These are phyloP conservation scores for Solenodon paradoxus DNA, from an alignment of 2,113 vertebrate genomes.

Conservation along the genomic window DNA sequence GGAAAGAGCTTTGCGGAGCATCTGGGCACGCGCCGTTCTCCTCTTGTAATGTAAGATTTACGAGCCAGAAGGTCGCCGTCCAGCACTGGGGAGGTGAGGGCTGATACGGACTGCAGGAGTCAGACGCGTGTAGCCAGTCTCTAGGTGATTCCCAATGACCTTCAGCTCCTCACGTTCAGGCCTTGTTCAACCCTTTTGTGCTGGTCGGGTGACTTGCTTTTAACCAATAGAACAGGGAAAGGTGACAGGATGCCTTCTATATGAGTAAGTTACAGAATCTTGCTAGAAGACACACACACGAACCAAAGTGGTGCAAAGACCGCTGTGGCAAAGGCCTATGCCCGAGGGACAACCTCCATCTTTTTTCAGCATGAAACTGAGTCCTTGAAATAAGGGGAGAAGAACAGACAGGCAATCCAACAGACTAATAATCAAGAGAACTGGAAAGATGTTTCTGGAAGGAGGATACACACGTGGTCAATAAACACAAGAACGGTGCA, in stretches of 20 bases:
- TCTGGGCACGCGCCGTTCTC: too few relatives aligned
- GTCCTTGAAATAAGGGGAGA: neutral
- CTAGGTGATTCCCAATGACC: neutral
- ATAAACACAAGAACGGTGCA: neutral
- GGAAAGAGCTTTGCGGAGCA: too few relatives aligned
- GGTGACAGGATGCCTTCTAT: neutral
- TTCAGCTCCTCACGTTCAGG: neutral
- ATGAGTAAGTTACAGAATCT: neutral
- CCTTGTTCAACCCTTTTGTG: neutral
- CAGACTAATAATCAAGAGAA: neutral
- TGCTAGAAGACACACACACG: neutral
- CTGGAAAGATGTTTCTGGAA: neutral
- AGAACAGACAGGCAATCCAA: neutral
- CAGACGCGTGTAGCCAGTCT: neutral
- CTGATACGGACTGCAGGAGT: too few relatives aligned
- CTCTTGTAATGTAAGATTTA: too few relatives aligned
- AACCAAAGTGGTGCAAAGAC: too few relatives aligned
- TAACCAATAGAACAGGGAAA: neutral
- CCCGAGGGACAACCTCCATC: too few relatives aligned
- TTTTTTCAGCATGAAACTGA: too few relatives aligned
- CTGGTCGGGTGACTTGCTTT: neutral
- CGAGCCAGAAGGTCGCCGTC: too few relatives aligned
- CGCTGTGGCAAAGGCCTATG: too few relatives aligned
- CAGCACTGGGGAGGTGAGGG: too few relatives aligned
- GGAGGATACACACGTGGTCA: neutral